A percentile compares a stretch with the other conserved stretches of the same genome.
These are phyloP conservation scores for Arothron firmamentum DNA, from an alignment of 2,113 vertebrate species.

Conservation along the genomic window DNA sequence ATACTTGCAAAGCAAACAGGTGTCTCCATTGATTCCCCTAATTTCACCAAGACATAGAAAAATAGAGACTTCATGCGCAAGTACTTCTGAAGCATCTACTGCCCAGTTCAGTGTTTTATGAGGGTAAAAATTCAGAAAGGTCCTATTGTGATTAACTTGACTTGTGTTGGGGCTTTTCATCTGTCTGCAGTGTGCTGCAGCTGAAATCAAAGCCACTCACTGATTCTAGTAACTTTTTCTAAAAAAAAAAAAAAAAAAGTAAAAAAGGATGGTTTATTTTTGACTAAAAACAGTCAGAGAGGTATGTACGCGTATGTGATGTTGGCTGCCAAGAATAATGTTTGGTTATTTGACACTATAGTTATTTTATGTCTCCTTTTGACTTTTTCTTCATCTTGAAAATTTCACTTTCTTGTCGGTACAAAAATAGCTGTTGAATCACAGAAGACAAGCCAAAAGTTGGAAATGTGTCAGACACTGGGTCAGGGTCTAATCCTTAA, in stretches of 20 bases:
- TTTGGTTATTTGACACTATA: background rate
- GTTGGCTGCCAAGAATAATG: too few species aligned
- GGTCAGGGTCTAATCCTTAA: slow-evolving; percentile 5
- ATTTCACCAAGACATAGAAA: background rate
- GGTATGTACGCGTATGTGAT: too few species aligned
- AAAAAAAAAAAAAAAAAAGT: too few species aligned
- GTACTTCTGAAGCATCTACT: too few species aligned
- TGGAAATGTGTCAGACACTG: slow-evolving; percentile 22
- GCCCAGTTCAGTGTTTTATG: background rate
- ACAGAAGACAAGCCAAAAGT: slow-evolving; percentile 7
- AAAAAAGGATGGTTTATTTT: too few species aligned
- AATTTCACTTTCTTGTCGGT: too few species aligned
- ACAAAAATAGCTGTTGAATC: slow-evolving; percentile 8
- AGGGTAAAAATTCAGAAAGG: background rate
- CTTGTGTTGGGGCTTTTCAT: too few species aligned
- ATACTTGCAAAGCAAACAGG: background rate
- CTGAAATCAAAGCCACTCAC: too few species aligned
- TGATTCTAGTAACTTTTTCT: too few species aligned
- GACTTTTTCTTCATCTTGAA: background rate
- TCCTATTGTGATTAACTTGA: too few species aligned
- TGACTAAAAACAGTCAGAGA: too few species aligned
- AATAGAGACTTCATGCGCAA: background rate
- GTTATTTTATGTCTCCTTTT: background rate
- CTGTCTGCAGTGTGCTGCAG: too few species aligned
- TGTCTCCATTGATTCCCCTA: background rate